phyloP scores from a whole-genome alignment of 2,113 vertebrate genomes.

The Grallaria varia region DNA sequence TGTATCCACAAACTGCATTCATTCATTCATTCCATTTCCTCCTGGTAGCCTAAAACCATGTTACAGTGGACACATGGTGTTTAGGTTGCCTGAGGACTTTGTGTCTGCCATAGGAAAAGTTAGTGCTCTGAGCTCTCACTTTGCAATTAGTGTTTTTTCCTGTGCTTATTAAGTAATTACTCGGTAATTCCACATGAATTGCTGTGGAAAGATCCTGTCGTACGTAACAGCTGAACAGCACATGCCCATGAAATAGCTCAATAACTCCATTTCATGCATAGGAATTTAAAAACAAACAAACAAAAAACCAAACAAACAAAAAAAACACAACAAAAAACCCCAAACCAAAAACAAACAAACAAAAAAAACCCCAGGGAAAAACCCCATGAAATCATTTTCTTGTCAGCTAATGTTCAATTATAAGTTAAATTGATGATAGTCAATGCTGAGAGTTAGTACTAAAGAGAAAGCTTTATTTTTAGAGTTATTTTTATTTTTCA shows the following conservation, averaged over 20 bases:
- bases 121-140: neutral
- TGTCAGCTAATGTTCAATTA: neutral
- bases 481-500: neutral
- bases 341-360: too few relatives aligned
- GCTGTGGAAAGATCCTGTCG: neutral
- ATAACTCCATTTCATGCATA: neutral
- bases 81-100: neutral
- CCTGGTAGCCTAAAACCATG: neutral
- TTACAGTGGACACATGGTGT: neutral
- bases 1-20: neutral
- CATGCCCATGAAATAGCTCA: neutral
- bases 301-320: neutral
- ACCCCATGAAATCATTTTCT: neutral
- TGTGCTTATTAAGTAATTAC: neutral
- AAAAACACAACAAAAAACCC: neutral
- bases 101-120: neutral
- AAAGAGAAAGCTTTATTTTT: neutral
- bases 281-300: fast-evolving
- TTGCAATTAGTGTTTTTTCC: neutral
- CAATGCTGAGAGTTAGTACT: neutral
- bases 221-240: neutral
- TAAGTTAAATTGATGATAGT: neutral
- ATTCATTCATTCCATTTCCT: neutral
- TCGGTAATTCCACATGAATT: neutral
- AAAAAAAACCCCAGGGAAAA: neutral